Percentiles rank a stretch among this genome's conserved stretches.
These are phyloP conservation scores for Centropus unirufus DNA, from an alignment of 2,113 vertebrate species.

Conservation along the genomic window DNA sequence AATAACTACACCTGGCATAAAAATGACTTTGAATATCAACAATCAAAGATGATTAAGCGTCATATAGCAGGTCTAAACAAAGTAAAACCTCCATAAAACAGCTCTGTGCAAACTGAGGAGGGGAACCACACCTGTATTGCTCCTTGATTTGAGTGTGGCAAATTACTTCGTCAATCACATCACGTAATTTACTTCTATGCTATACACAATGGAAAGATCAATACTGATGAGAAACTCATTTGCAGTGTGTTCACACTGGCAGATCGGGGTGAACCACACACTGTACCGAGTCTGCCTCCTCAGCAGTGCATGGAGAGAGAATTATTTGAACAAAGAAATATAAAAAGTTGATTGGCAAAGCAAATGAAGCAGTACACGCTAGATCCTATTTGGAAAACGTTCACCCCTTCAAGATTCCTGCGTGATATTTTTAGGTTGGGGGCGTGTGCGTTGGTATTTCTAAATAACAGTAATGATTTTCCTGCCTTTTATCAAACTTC, in stretches of 20 bases:
- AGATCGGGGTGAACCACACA: neutral
- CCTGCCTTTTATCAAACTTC: slow-evolving; percentile 13
- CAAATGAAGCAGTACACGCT: neutral
- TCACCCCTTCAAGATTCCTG: neutral
- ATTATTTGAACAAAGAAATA: neutral
- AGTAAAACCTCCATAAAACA: slow-evolving; percentile 40
- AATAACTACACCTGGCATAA: slow-evolving; percentile 60
- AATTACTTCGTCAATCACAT: slow-evolving; percentile 63
- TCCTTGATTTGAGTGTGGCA: slow-evolving; percentile 36
- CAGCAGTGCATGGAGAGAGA: neutral
- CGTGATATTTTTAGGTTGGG: neutral
- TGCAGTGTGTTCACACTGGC: slow-evolving; percentile 27
- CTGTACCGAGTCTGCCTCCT: neutral
- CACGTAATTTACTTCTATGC: slow-evolving; percentile 42
- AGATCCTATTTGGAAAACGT: neutral
- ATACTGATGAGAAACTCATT: slow-evolving; percentile 62
- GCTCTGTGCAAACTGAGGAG: slow-evolving; percentile 36
- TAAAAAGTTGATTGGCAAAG: slow-evolving; percentile 11
- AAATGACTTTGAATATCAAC: slow-evolving; percentile 65
- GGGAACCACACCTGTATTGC: slow-evolving; percentile 48
- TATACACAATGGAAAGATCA: slow-evolving; percentile 56
- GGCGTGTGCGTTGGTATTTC: neutral
- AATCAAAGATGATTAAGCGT: slow-evolving; percentile 74
- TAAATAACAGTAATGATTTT: slow-evolving; percentile 2
- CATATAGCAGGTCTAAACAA: slow-evolving; percentile 37